These are phyloP conservation scores for Hephaestus fuliginosus DNA, from an alignment of 2,797 vertebrate species.

Conservation along the genomic window DNA sequence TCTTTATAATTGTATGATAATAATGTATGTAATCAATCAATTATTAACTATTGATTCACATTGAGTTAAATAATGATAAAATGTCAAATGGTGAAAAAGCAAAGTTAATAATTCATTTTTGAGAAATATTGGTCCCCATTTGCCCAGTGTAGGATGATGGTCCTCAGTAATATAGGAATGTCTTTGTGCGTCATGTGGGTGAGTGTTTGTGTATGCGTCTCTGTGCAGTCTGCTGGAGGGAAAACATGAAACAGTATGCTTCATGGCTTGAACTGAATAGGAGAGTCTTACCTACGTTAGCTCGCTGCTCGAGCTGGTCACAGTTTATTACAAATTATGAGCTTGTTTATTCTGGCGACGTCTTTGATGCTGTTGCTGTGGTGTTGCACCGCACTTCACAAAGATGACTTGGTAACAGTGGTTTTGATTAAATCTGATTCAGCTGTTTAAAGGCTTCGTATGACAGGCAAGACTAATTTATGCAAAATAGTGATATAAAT, in stretches of 20 bases:
- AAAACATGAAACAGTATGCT: constrained; percentile 13
- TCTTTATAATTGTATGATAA: background rate
- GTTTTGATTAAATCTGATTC: background rate
- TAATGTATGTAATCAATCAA: background rate
- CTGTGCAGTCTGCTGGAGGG: background rate
- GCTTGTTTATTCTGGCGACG: constrained; percentile 35
- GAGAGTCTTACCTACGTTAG: constrained; percentile 19
- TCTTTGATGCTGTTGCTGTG: constrained; percentile 30
- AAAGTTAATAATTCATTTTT: background rate
- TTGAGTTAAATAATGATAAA: background rate
- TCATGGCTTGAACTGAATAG: constrained; percentile 19
- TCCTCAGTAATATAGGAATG: background rate
- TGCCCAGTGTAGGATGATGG: background rate
- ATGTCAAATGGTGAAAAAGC: background rate
- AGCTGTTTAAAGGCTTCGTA: background rate
- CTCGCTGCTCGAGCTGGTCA: constrained; percentile 26
- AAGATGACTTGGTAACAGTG: background rate
- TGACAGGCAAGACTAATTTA: background rate
- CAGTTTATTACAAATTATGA: constrained; percentile 39
- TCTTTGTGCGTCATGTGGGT: background rate
- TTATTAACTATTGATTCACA: background rate
- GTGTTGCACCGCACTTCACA: constrained; percentile 13
- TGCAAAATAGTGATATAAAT: background rate
- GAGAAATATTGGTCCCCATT: background rate
- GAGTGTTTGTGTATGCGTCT: background rate